Base-by-base conservation (phyloP, 2,113 vertebrate genomes). In the Ptilorrhoa leucosticta region DNA sequence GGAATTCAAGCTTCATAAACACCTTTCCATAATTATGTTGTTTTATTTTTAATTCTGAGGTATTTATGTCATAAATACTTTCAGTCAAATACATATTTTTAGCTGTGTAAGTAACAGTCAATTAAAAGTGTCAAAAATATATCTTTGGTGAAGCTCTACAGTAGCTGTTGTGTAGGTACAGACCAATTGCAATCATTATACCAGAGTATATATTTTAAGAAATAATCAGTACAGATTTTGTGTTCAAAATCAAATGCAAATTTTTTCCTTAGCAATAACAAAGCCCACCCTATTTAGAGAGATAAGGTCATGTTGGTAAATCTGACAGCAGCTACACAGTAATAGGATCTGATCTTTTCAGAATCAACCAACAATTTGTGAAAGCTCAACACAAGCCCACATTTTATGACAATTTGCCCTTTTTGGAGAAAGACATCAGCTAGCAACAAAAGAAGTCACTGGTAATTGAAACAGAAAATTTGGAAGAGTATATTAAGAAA, bases 281-380 rank as follows among this genome's bases (percentile, higher is more conserved):
- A 91, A 95, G 53, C 39, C 30, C 60, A 19, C n/a, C 73, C 27
- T 56, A 42, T 56, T 91, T 50, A 92, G 71, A 63, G 87, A 81
- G 31, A 95, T 75, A 93, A 94, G 77, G 75, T 91, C 24, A 47
- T 44, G 40, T 80, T 48, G 76, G 89, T n/a, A 81, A 91, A 91
- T 58, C 33, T 94, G 87, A 91, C 58, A 94, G 83, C 64, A 83
- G 33, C 19, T 71, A 47, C 47, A 54, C 40, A 50, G 33, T 60
- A 78, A 83, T 48, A 89, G 45, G n/a, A 45, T 71, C 33, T 68
- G 53, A 76, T 48, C 26, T 56, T 92, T 87, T 45, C 70, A 87
- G 85, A 96, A 73, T 80, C 69, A 85, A 81, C 60, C 81, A 76
- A 94, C 31, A 78, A 31, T 81, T 73, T 89, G 50, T 5, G 1